Evolutionary conservation across 2,888 invertebrate species (phyloP).

Genomic region (Drosophila neutralis): DNA sequence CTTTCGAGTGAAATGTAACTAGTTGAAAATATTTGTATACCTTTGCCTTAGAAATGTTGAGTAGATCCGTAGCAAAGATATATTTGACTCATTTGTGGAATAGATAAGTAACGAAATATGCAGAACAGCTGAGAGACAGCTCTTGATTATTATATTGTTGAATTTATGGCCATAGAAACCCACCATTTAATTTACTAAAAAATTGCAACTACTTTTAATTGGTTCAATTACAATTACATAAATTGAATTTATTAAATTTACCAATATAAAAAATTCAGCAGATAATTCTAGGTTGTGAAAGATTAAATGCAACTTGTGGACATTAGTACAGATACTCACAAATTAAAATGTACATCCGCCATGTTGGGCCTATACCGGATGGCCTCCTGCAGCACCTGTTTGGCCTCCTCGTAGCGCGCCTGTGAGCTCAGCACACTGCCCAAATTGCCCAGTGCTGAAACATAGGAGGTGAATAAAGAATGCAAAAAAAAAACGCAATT

Average conservation of each 20-base stretch:
- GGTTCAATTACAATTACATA: background rate
- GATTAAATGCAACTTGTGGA: background rate
- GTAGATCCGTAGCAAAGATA: background rate
- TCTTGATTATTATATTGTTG: background rate
- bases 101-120: background rate
- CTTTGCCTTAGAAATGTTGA: background rate
- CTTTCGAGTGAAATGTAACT: background rate
- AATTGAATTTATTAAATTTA: background rate
- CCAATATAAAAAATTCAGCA: background rate
- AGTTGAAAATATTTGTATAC: background rate
- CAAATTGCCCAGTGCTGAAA: conserved; percentile 96
- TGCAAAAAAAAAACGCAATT: background rate
- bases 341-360: conserved; percentile 99
- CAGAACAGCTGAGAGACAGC: background rate
- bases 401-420: conserved; percentile 94
- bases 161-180: background rate
- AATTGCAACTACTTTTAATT: background rate
- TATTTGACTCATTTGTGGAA: background rate
- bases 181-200: background rate
- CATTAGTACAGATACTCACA: conserved; percentile 90
- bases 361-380: conserved; percentile 96
- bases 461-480: background rate
- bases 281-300: background rate
- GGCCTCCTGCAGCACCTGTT: conserved; percentile 95
- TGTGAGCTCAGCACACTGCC: conserved; percentile 97